Evolutionary conservation across 2,113 vertebrate species (phyloP).

Genomic region (Neolamprologus modestus): DNA sequence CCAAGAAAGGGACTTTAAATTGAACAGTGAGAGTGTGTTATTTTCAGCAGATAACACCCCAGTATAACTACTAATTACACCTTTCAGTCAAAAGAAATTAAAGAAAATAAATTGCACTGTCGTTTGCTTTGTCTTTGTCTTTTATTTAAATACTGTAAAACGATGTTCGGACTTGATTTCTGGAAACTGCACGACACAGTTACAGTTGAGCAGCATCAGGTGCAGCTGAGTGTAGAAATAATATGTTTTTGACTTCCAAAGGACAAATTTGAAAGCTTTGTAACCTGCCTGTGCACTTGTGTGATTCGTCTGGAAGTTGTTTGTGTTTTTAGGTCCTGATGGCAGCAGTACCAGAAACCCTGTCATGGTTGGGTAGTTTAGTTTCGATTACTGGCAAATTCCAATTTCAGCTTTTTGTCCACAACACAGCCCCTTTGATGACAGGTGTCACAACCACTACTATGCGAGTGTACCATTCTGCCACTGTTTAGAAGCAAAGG

Average conservation of each 20-base stretch:
- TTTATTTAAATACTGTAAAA: background rate
- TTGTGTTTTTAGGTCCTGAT: background rate
- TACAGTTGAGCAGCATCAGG: background rate
- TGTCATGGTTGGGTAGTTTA: background rate
- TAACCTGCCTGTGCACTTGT: background rate
- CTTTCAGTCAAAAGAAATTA: background rate
- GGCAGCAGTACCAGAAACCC: background rate
- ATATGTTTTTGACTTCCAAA: background rate
- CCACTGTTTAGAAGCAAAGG: background rate
- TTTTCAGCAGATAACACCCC: background rate
- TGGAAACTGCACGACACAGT: background rate
- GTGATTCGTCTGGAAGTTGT: background rate
- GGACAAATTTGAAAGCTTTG: background rate
- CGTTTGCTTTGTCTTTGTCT: background rate
- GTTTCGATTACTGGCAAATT: background rate
- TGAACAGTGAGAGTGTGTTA: background rate
- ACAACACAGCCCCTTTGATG: background rate
- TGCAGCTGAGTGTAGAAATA: background rate
- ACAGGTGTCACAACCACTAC: background rate
- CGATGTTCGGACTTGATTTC: background rate
- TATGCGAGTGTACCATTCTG: background rate
- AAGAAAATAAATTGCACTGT: background rate
- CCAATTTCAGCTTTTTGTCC: background rate
- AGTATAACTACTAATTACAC: background rate
- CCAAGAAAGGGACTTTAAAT: background rate